These are phyloP conservation scores for Patella pellucida DNA, from an alignment of 2,888 invertebrate genomes.

Conservation along the genomic window DNA sequence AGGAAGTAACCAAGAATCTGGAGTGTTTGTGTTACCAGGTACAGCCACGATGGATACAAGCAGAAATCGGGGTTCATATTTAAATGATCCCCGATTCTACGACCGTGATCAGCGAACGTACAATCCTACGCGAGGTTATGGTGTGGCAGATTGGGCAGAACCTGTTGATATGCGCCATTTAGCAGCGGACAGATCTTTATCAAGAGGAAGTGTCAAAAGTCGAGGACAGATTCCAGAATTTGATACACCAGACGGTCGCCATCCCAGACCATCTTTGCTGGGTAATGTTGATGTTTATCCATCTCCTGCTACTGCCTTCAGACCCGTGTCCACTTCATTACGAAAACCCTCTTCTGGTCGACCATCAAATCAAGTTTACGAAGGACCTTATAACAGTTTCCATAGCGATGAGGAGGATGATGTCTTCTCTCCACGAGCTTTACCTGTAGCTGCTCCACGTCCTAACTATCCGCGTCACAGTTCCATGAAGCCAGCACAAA, in stretches of 20 bases:
- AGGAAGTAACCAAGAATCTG: conserved; percentile 36
- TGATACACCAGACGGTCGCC: conserved; percentile 1
- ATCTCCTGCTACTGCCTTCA: conserved; percentile 22
- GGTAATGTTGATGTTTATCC: not conserved
- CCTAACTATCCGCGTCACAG: conserved; percentile 61
- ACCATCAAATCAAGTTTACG: conserved; percentile 24
- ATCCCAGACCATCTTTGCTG: not conserved
- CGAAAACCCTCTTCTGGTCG: not conserved
- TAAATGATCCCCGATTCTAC: conserved; percentile 33
- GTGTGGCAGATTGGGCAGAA: conserved; percentile 1
- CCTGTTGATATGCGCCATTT: not conserved
- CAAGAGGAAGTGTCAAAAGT: conserved; percentile 16
- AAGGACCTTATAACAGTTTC: conserved; percentile 42
- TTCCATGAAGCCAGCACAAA: conserved; percentile 60
- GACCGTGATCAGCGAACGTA: conserved; percentile 39
- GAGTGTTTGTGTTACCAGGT: conserved; percentile 56
- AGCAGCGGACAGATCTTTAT: conserved; percentile 20
- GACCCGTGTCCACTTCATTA: conserved; percentile 6
- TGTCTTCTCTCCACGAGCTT: conserved; percentile 48
- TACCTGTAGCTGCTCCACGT: conserved; percentile 34
- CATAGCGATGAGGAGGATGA: conserved; percentile 51
- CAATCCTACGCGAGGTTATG: conserved; percentile 25
- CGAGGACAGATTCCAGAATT: not conserved
- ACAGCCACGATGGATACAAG: conserved; percentile 37
- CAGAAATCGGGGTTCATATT: conserved; percentile 26